Evolutionary conservation across 1,140 invertebrate genomes (phyloP).

Genomic region (Trichoplusia ni): DNA sequence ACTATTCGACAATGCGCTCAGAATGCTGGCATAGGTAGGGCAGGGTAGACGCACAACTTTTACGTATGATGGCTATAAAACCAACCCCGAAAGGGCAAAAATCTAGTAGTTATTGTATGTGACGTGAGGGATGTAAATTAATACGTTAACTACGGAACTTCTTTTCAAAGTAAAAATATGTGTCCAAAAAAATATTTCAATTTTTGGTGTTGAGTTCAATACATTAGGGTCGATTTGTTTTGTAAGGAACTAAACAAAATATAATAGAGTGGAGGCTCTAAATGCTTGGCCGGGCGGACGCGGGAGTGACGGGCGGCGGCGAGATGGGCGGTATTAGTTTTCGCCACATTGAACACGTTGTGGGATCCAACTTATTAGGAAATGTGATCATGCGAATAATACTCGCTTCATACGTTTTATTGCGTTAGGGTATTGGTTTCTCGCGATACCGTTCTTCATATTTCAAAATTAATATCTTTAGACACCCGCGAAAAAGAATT

Average conservation of each 20-base stretch:
- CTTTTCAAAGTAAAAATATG: too few relatives aligned
- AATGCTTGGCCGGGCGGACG: constrained; percentile 55
- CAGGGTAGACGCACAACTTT: too few relatives aligned
- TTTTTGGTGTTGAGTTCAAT: too few relatives aligned
- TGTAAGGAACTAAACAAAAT: constrained; percentile 51
- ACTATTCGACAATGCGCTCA: too few relatives aligned
- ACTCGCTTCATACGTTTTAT: constrained; percentile 76
- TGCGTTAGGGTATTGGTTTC: constrained; percentile 59
- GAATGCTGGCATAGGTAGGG: too few relatives aligned
- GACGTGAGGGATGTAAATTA: too few relatives aligned
- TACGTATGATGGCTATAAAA: too few relatives aligned
- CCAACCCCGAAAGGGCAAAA: too few relatives aligned
- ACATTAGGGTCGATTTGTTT: constrained; percentile 31
- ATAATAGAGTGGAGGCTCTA: constrained; percentile 53
- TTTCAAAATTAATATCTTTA: constrained; percentile 64
- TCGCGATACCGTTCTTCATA: constrained; percentile 56
- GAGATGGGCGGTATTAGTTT: constrained; percentile 63
- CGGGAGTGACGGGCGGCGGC: constrained; percentile 52
- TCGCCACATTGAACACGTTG: constrained; percentile 75
- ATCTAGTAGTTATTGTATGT: too few relatives aligned
- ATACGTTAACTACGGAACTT: too few relatives aligned
- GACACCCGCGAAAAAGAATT: constrained; percentile 28
- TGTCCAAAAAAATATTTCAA: too few relatives aligned
- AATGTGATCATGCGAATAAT: constrained; percentile 78
- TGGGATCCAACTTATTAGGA: constrained; percentile 79